Conservation (phyloP, 2,113 vertebrate species). For the Rhea americana region DNA sequence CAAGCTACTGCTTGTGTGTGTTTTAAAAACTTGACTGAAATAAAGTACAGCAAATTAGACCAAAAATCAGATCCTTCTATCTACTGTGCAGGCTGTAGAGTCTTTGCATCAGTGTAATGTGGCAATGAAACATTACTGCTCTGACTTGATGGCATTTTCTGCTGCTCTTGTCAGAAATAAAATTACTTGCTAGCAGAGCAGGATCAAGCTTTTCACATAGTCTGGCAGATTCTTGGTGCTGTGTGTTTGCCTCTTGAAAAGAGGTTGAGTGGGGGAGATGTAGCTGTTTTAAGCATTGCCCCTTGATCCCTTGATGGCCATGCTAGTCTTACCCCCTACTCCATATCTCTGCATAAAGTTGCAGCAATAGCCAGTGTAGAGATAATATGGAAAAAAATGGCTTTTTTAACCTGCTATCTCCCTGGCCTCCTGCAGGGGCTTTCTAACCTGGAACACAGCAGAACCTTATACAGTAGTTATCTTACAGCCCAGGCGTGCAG, state of each 20-base stretch:
- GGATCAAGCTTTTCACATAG: not conserved
- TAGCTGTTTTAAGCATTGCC: not conserved
- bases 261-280: accelerated
- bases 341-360: not conserved
- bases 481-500: accelerated
- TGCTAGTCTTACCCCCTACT: not conserved
- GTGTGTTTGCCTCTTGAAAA: not conserved
- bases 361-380: not conserved
- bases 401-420: not conserved
- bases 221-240: not conserved
- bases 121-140: not conserved
- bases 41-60: not conserved
- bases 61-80: not conserved
- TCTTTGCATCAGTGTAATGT: not conserved
- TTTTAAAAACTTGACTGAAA: not conserved
- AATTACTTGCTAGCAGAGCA: not conserved
- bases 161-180: not conserved
- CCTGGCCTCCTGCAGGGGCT: not conserved
- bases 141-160: not conserved
- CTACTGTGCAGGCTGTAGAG: not conserved
- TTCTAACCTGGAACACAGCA: not conserved
- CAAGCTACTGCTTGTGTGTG: not conserved
- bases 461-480: not conserved
- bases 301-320: not conserved
- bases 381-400: too few relatives aligned